phyloP scores from a whole-genome alignment of 2,888 invertebrate species.

The Lagria hirta region DNA sequence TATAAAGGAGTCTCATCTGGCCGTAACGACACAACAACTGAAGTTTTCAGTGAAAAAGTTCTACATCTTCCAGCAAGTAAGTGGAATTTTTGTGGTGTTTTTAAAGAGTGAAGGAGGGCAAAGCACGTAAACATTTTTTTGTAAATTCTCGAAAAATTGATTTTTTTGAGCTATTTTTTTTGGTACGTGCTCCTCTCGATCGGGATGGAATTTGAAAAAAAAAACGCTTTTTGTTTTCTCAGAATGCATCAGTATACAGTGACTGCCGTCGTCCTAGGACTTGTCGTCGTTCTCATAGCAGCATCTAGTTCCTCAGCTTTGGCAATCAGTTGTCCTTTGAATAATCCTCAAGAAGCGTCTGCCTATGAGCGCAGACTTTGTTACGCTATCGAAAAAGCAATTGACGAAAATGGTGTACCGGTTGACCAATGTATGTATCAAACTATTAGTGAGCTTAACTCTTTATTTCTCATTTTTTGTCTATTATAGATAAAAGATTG shows the following conservation, averaged over 20 bases:
- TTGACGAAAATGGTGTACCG: constrained; percentile 37
- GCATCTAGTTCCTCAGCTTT: constrained; percentile 19
- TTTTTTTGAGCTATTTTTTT: constrained; percentile 10
- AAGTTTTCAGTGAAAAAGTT: constrained; percentile 30
- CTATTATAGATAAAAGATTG: constrained; percentile 13
- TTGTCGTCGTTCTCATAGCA: constrained; percentile 26
- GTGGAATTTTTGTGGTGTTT: constrained; percentile 6
- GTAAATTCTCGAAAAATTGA: constrained; percentile 14
- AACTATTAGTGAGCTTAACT: too few relatives aligned
- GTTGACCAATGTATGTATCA: constrained; percentile 39
- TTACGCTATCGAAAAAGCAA: constrained; percentile 39
- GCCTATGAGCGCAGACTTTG: constrained; percentile 40
- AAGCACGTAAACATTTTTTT: too few relatives aligned
- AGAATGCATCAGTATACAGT: constrained; percentile 36
- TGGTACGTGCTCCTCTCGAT: neutral
- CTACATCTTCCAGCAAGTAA: constrained; percentile 21
- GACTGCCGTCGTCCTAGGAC: constrained; percentile 30
- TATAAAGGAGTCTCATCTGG: constrained; percentile 32
- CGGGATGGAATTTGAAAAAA: constrained; percentile 1
- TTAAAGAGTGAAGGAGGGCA: neutral
- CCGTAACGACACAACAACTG: constrained; percentile 28
- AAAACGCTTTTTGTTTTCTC: constrained; percentile 3
- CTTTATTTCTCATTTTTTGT: too few relatives aligned
- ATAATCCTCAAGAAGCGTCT: constrained; percentile 32
- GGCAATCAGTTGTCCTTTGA: constrained; percentile 43